Evolutionary conservation across 2,888 invertebrate genomes (phyloP), one percentile per base, ranked within the genome.

Genomic region (Pegoplata infirma): DNA sequence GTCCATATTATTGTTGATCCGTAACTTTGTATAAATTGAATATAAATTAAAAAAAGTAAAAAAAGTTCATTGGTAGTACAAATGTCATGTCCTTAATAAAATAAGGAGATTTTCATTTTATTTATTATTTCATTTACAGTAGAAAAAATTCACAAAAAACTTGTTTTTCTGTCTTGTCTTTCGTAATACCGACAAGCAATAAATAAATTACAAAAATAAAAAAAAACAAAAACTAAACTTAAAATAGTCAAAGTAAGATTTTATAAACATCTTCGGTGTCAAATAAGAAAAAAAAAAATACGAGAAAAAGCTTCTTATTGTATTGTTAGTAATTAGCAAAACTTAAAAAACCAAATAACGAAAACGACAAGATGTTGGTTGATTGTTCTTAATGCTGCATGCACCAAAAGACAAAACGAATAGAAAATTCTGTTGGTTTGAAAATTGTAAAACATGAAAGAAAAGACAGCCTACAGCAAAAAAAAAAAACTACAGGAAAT

Each of bases 391-490:
- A 32, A 12, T 10, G 63, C 46, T 77, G 28, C 10, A 63, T 73
- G 72, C 68, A 64, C 16, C 59, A 66, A 64, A 32, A 71, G 46
- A 47, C 63, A 68, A n/a, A 63, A 53, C 51, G 61, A 71, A 69
- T 63, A 46, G 66, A 66, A 75, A 71, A 71, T 71, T 56, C 56
- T 71, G 49, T 79, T 71, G 69, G 67, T 67, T 75, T 71, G 74
- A 71, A 75, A 75, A 79, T 79, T 79, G 79, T 77, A 40, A 78
- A 81, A 81, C 78, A 81, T 69, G 72, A 77, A 75, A 81, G 68
- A 59, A 69, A 66, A 72, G 80, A 81, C 80, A 78, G 76, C 80
- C 80, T 78, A 78, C 76, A 81, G 80, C 75, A 66, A 71, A 78
- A 66, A 1, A 51, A 32, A 49, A 49, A 47, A 46, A 25, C 46